Evolutionary conservation across 2,797 vertebrate genomes (phyloP), one percentile per base, ranked within the genome.

Genomic region (Sorex maritimensis): DNA sequence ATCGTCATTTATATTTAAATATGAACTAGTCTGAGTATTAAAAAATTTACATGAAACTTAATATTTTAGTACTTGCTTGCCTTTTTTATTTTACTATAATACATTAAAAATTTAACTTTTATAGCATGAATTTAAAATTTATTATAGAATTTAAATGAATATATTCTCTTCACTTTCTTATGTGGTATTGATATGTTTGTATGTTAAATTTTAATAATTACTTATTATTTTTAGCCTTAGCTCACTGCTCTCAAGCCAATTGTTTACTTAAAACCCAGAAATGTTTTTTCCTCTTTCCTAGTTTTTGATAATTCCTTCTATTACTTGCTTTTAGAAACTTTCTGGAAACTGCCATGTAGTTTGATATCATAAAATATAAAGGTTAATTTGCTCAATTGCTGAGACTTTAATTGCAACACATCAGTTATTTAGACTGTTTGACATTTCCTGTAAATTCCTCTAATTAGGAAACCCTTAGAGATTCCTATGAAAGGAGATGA

Each of bases 381-480:
- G 82, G 83, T 96, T 94, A 95, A 95, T 96, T 95, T 90, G 81
- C 52, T 96, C 83, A 95, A 89, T 93, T 93, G 83, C 78, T 92
- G 41, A 83, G 72, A 84, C 65, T 92, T 94, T 94, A 92, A 96
- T 94, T 95, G 90, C 73, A 94, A 67, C 13, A 94, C 38, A 96
- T 92, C 92, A 96, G 92, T 95, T 96, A 89, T 88, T 94, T 94
- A 81, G 92, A 90, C 88, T 94, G 67, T 93, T 85, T 90, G 94
- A 73, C 82, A 94, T 96, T 96, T 96, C 79, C 74, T 95, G 87
- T 93, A 97, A 95, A 94, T 88, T 94, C 86, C 30, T 96, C 92
- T 96, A 95, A 95, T 95, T 95, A 96, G 80, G 65, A 93, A 95
- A 68, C 8, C 77, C 80, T 95, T 93, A 92, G 90, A 79, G 77